Evolutionary conservation across 2,888 invertebrate genomes (phyloP), one percentile per base, ranked within the genome.

Genomic region (Anthoptus insignis): DNA sequence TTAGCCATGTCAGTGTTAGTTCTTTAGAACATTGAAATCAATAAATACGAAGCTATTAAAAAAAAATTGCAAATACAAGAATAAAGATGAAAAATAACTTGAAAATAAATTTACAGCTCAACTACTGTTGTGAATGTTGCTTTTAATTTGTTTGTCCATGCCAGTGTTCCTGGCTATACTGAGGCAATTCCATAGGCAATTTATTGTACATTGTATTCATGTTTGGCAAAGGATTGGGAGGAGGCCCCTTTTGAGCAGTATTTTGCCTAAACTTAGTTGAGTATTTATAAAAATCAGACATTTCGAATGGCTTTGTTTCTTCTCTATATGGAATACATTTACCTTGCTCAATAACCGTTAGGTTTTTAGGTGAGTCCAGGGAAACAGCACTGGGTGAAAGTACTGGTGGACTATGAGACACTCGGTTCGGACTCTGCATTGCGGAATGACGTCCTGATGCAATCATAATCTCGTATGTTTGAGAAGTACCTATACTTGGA

Each of bases 211-310:
- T 80, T 24, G 80, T 73, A 74, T 81, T 87, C 13, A 73, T 64
- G 66, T 71, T 78, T 67, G 87, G 80, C 19, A 83, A 80, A 32
- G 84, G 81, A 66, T 80, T 86, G 5, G 81, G 78, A 37, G 80
- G 68, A 1, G 80, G 72, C 39, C 76, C 75, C 68, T 89, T 91
- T 53, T 84, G 88, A 60, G 78, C 76, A 78, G 81, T 87, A 2
- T 83, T 82, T 78, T 98, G 96, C 68, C 98, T 95, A 84, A 97
- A 98, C 84, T 98, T 98, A 5, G 98, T 98, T 58, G 99, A 99
- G 86, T 99, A 99, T 88, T 99, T 99, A 86, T 99, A 99, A 87
- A 98, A 99, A 88, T 99, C 99, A 0, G 98, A 97, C 97, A 99
- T 98, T 94, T 99, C 99, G 90, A 99, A 99, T 3, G 99, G 99